Conservation (phyloP, 2,888 invertebrate species). For the Neria commutata region DNA sequence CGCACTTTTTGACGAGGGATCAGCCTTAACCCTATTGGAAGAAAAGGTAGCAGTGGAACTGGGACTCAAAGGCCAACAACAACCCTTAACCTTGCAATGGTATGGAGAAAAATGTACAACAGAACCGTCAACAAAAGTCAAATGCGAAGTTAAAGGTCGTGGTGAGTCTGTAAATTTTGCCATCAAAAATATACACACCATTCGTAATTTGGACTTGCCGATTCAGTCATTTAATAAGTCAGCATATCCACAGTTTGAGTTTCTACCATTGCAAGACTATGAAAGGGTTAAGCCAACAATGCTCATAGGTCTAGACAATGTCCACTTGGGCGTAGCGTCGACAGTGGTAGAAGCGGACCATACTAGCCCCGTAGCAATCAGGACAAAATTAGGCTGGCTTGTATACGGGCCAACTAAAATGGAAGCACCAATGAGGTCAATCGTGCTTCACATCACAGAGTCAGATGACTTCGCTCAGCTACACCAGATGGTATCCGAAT, state of each 20-base stretch:
- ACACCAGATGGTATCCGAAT: slow-evolving; percentile 9
- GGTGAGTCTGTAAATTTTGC: not conserved
- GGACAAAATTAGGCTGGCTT: slow-evolving; percentile 13
- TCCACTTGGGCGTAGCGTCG: slow-evolving; percentile 1
- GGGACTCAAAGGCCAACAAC: slow-evolving; percentile 18
- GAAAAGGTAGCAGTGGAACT: slow-evolving; percentile 11
- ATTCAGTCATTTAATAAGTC: slow-evolving; percentile 4
- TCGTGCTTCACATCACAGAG: slow-evolving; percentile 1
- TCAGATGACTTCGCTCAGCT: not conserved
- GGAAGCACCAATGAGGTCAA: not conserved
- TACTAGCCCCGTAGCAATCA: not conserved
- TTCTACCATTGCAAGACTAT: slow-evolving; percentile 8
- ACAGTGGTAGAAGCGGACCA: not conserved
- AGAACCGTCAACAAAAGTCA: slow-evolving; percentile 9
- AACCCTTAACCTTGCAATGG: slow-evolving; percentile 26
- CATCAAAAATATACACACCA: not conserved
- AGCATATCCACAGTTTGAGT: not conserved
- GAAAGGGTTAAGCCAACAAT: not conserved
- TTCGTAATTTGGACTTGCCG: slow-evolving; percentile 3
- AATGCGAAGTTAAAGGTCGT: slow-evolving; percentile 11
- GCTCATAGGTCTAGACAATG: slow-evolving; percentile 4
- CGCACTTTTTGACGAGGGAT: slow-evolving; percentile 26
- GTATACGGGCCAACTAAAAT: slow-evolving; percentile 6
- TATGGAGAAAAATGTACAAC: slow-evolving; percentile 17
- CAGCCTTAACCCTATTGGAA: slow-evolving; percentile 16